A percentile compares a stretch with the other conserved stretches of the same genome.
Evolutionary conservation across 2,888 invertebrate genomes (phyloP).

Genomic region (Archips xylosteana): DNA sequence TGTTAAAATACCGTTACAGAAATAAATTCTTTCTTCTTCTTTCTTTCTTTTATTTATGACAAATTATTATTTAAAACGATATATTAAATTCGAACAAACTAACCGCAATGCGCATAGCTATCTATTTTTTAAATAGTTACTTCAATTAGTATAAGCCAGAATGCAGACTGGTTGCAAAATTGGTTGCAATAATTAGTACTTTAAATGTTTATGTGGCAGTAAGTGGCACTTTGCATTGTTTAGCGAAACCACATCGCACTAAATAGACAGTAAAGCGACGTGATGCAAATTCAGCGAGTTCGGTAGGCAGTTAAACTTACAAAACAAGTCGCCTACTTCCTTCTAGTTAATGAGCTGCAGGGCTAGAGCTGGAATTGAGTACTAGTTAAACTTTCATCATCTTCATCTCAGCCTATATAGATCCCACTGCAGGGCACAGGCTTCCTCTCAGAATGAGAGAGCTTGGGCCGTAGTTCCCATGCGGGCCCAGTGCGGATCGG

Average conservation of each 20-base stretch:
- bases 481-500: no score
- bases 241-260: constrained; percentile 44
- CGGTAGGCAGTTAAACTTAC: constrained; percentile 3
- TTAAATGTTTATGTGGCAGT: constrained; percentile 53
- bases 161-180: constrained; percentile 43
- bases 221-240: constrained; percentile 55
- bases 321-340: constrained; percentile 17
- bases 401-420: no score
- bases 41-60: no score
- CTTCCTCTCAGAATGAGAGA: no score
- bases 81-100: no score
- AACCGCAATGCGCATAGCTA: no score
- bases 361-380: background rate
- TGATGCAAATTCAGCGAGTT: constrained; percentile 33
- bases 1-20: no score
- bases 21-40: no score
- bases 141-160: background rate
- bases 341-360: background rate
- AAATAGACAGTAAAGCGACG: constrained; percentile 26
- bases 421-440: no score
- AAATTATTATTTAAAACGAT: no score
- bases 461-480: no score
- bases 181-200: constrained; percentile 55
- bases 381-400: background rate
- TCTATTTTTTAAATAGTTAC: background rate